A percentile compares a stretch with the other conserved stretches of the same genome.
Evolutionary conservation across 1,140 invertebrate species (phyloP).

Genomic region (Sesamia nonagrioides): DNA sequence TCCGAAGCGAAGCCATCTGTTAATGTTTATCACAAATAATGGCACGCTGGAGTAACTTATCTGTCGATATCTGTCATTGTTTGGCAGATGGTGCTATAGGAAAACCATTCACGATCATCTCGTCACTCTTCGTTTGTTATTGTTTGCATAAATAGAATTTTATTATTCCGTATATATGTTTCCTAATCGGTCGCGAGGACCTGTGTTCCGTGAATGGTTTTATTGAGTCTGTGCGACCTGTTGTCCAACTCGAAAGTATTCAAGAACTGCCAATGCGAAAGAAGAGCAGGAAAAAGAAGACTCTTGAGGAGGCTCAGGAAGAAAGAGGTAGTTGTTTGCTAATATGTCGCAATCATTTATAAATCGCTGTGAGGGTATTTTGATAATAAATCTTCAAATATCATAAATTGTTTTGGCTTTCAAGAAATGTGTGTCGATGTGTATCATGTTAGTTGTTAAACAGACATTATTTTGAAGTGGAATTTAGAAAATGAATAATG

Average conservation of each 20-base stretch:
- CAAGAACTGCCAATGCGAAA: slow-evolving; percentile 85
- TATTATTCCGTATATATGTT: slow-evolving; percentile 36
- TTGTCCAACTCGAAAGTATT: slow-evolving; percentile 80
- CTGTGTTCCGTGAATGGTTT: slow-evolving; percentile 71
- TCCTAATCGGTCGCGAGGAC: slow-evolving; percentile 24
- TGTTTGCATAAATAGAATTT: slow-evolving; percentile 60
- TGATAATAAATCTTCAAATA: slow-evolving; percentile 7
- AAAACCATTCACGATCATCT: slow-evolving; percentile 70
- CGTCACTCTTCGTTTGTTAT: slow-evolving; percentile 62
- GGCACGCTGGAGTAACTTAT: slow-evolving; percentile 66
- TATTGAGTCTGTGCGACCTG: slow-evolving; percentile 79
- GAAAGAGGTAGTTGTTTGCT: slow-evolving; percentile 65
- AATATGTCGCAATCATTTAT: slow-evolving; percentile 26
- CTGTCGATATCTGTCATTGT: slow-evolving; percentile 72
- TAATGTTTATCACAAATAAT: slow-evolving; percentile 82
- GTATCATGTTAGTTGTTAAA: slow-evolving; percentile 9
- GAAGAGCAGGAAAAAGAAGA: slow-evolving; percentile 84
- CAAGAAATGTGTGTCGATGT: not conserved
- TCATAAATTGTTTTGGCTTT: slow-evolving; percentile 19
- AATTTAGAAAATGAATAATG: slow-evolving; percentile 30
- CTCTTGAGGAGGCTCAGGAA: slow-evolving; percentile 72
- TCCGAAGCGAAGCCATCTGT: slow-evolving; percentile 62
- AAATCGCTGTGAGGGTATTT: slow-evolving; percentile 50
- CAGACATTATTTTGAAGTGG: slow-evolving; percentile 19
- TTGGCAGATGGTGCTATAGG: slow-evolving; percentile 71